Conservation (phyloP, 2,113 vertebrate species). For the Bolborhynchus lineola region DNA sequence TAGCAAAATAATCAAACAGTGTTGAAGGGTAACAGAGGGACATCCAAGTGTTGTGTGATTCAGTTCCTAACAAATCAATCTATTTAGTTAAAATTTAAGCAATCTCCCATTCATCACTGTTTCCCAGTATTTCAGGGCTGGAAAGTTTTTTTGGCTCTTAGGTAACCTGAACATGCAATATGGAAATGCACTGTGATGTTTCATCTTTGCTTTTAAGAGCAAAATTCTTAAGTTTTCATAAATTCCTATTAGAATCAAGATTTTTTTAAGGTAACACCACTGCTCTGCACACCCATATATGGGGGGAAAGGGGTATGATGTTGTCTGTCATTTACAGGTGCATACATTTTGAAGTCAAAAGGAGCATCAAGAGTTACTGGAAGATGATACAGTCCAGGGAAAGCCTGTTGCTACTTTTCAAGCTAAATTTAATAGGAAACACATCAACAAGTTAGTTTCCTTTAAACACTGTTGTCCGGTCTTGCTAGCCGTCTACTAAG, state of each 20-base stretch:
- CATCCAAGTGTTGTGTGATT: conserved; percentile 31
- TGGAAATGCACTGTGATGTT: not conserved
- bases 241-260: not conserved
- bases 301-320: fast-evolving
- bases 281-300: not conserved
- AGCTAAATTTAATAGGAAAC: not conserved
- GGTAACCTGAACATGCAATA: not conserved
- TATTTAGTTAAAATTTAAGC: conserved; percentile 10
- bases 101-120: not conserved
- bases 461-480: not conserved
- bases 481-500: not conserved
- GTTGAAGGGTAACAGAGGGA: not conserved
- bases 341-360: not conserved
- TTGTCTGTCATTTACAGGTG: not conserved
- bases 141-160: not conserved
- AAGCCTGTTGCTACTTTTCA: not conserved
- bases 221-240: not conserved
- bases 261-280: not conserved
- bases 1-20: conserved; percentile 34
- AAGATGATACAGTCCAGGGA: not conserved
- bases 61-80: conserved; percentile 28
- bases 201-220: not conserved
- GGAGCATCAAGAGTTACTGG: not conserved
- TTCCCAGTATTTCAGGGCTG: not conserved
- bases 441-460: not conserved